These are phyloP conservation scores for Akabosia matsudoensis DNA, from an alignment of 1,140 invertebrate genomes.

Conservation along the genomic window DNA sequence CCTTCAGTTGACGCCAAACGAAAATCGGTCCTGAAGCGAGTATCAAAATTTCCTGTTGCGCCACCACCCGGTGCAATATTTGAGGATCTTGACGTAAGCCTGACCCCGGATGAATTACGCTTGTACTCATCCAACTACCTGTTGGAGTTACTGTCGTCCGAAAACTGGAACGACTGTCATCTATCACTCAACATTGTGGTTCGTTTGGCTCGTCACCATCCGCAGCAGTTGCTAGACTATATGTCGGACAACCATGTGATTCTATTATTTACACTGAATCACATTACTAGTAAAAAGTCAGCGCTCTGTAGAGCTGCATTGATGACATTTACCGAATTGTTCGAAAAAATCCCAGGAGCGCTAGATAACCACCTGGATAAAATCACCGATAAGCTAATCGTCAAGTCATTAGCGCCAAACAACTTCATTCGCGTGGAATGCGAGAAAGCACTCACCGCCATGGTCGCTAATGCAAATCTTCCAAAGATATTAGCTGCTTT, in stretches of 20 bases:
- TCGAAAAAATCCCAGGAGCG: neutral
- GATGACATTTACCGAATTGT: neutral
- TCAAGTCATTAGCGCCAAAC: neutral
- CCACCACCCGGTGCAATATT: neutral
- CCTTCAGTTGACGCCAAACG: neutral
- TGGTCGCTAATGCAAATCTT: neutral
- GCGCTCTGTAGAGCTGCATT: neutral
- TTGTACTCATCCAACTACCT: neutral
- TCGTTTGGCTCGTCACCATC: neutral
- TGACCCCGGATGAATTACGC: neutral
- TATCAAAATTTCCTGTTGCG: neutral
- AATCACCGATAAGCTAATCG: neutral
- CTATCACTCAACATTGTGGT: neutral
- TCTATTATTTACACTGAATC: neutral
- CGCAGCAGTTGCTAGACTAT: neutral
- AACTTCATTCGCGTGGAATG: conserved; percentile 8
- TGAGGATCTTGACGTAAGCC: neutral
- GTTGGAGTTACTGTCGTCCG: neutral
- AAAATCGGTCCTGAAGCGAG: neutral
- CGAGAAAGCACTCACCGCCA: neutral
- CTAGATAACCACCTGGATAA: neutral
- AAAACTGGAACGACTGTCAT: neutral
- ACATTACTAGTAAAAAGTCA: neutral
- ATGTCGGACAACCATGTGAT: neutral
- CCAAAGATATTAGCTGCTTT: neutral